phyloP scores from a whole-genome alignment of 2,888 invertebrate species.

The Zygothrica quintamaculata region DNA sequence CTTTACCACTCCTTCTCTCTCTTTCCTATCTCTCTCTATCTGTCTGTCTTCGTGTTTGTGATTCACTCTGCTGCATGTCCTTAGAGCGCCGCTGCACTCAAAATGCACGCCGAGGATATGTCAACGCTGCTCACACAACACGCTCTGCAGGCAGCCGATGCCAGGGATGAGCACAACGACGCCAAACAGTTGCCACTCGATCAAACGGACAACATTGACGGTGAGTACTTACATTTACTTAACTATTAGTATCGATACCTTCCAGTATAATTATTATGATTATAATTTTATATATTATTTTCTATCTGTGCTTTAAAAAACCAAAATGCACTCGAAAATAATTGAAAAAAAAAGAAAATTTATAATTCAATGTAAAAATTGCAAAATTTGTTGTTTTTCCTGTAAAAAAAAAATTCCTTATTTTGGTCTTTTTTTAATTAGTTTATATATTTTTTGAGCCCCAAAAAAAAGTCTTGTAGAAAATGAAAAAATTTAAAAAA shows the following conservation, averaged over 20 bases:
- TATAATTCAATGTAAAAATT: conserved; percentile 30
- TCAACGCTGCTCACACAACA: conserved; percentile 87
- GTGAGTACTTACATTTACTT: conserved; percentile 85
- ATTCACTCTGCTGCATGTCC: neutral
- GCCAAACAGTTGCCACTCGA: conserved; percentile 87
- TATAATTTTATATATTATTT: conserved; percentile 36
- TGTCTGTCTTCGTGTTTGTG: conserved; percentile 3
- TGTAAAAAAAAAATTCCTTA: conserved; percentile 44
- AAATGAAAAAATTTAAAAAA: conserved; percentile 20
- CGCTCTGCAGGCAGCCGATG: conserved; percentile 85
- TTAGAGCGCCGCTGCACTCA: conserved; percentile 78
- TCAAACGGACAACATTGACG: conserved; percentile 90
- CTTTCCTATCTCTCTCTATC: conserved; percentile 6
- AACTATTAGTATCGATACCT: neutral
- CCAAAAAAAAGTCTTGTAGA: conserved; percentile 30
- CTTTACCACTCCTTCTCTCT: neutral
- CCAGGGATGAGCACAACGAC: conserved; percentile 86
- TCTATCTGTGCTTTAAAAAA: conserved; percentile 75
- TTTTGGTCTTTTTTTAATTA: conserved; percentile 37
- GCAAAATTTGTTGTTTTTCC: conserved; percentile 61
- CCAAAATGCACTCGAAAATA: conserved; percentile 64
- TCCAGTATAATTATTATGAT: conserved; percentile 3
- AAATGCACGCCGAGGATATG: conserved; percentile 87
- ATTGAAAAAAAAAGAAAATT: conserved; percentile 39
- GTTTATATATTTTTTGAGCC: conserved; percentile 34